Evolutionary conservation across 2,888 invertebrate species (phyloP).

Genomic region (Neuroscelio doddi): DNA sequence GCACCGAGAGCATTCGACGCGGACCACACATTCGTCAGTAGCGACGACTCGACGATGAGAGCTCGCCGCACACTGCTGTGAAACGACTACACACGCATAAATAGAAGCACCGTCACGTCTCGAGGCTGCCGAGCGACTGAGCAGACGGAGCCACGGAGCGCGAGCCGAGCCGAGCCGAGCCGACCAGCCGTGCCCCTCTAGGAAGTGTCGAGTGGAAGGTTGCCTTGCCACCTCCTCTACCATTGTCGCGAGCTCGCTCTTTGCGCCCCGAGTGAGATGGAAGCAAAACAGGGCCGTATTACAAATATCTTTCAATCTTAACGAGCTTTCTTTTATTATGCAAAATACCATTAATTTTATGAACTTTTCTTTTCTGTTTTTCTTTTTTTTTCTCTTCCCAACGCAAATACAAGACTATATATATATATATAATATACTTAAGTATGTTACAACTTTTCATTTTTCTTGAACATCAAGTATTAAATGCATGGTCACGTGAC

Average conservation of each 20-base stretch:
- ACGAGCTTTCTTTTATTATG: no score
- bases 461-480: no score
- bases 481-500: no score
- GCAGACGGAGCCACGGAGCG: conserved; percentile 39
- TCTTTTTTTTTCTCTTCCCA: no score
- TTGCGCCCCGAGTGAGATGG: conserved; percentile 5
- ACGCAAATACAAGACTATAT: no score
- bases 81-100: conserved; percentile 31
- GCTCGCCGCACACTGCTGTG: conserved; percentile 34
- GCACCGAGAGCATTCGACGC: neutral
- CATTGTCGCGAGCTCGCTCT: conserved; percentile 42
- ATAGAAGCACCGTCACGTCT: conserved; percentile 52
- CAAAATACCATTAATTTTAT: no score
- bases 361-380: no score
- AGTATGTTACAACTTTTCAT: no score
- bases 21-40: conserved; percentile 1
- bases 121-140: conserved; percentile 67
- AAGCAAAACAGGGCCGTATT: conserved; percentile 20
- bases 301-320: no score
- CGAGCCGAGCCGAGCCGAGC: conserved; percentile 52
- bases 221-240: conserved; percentile 50
- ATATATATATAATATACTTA: no score
- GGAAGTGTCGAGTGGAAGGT: conserved; percentile 62
- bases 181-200: conserved; percentile 51
- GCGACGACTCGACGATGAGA: conserved; percentile 1